Evolutionary conservation across 2,797 vertebrate genomes (phyloP).

Genomic region (Garrulus glandarius): DNA sequence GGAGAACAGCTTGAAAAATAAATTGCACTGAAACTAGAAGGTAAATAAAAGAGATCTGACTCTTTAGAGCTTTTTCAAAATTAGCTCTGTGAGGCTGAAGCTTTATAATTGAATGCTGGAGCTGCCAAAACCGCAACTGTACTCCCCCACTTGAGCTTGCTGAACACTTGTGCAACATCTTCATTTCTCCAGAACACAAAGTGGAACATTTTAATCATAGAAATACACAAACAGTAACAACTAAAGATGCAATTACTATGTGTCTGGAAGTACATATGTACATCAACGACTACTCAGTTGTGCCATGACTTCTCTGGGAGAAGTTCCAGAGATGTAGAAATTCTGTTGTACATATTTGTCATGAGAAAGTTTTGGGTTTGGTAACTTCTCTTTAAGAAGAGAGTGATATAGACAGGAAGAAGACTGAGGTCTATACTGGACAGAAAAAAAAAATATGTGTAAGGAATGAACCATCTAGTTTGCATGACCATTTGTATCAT

Average conservation of each 20-base stretch:
- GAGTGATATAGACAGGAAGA: background rate
- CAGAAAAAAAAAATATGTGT: background rate
- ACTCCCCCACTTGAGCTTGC: background rate
- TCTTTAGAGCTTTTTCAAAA: background rate
- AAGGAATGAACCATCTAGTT: background rate
- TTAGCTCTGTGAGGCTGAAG: background rate
- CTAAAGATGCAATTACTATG: background rate
- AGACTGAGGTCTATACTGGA: background rate
- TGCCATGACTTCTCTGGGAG: background rate
- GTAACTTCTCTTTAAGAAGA: background rate
- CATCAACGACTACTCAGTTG: background rate
- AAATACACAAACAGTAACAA: background rate
- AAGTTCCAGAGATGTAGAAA: background rate
- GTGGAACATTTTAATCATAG: background rate
- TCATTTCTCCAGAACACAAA: background rate
- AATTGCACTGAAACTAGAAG: background rate
- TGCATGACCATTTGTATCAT: background rate
- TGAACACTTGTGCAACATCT: background rate
- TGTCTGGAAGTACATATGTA: background rate
- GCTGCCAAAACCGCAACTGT: conserved; percentile 8
- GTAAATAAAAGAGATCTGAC: background rate
- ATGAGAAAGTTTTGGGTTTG: background rate
- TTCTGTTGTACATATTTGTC: background rate
- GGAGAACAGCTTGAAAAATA: conserved; percentile 3
- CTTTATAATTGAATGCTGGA: background rate